phyloP scores from a whole-genome alignment of 2,888 invertebrate species.

The Drosophila nr. perissopoda region DNA sequence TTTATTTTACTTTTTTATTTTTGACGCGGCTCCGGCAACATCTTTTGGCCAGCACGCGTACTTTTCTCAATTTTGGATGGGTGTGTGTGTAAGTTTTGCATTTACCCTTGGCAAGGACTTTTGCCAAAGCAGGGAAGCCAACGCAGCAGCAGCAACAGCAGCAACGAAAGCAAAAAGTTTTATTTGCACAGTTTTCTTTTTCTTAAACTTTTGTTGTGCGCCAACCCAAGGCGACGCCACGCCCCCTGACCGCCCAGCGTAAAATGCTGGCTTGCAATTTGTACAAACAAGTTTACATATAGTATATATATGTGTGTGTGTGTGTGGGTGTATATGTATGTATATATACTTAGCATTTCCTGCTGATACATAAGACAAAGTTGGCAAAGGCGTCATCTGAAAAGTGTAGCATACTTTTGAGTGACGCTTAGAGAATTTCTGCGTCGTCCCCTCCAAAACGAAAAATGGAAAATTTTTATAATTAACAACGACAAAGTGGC shows the following conservation, averaged over 20 bases:
- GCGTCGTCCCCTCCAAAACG: conserved; percentile 28
- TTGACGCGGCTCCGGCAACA: conserved; percentile 66
- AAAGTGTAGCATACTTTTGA: conserved; percentile 77
- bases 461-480: conserved; percentile 73
- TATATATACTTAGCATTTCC: conserved; percentile 33
- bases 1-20: conserved; percentile 54
- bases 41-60: conserved; percentile 71
- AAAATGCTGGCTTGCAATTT: conserved; percentile 81
- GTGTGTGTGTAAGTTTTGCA: conserved; percentile 75
- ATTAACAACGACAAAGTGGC: conserved; percentile 79
- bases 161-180: conserved; percentile 77
- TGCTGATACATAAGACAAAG: conserved; percentile 55
- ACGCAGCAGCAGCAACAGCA: conserved; percentile 36
- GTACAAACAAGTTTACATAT: conserved; percentile 60
- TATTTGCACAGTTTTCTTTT: conserved; percentile 80
- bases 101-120: conserved; percentile 84
- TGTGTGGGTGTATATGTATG: conserved; percentile 5
- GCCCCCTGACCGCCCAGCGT: conserved; percentile 22
- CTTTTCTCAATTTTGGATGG: conserved; percentile 44
- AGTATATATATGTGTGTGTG: conserved; percentile 23
- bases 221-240: background rate
- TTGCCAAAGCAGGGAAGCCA: conserved; percentile 62
- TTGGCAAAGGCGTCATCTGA: conserved; percentile 65
- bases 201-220: conserved; percentile 73
- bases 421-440: conserved; percentile 65